Evolutionary conservation across 2,888 invertebrate species (phyloP), one percentile per base, ranked within the genome.

Genomic region (Chrysopilus asiliformis): DNA sequence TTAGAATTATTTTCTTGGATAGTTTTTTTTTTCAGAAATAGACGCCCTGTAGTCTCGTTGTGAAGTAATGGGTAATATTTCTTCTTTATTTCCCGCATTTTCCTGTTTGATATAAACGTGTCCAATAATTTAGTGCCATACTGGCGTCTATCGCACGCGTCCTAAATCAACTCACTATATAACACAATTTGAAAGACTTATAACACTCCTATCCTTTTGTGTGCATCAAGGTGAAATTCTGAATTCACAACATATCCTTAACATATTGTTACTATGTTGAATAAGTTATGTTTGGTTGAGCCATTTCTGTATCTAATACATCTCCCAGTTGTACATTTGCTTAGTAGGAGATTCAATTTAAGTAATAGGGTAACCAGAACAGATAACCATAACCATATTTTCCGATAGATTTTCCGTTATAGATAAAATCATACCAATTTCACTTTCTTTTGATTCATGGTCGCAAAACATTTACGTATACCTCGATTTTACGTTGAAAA

Each of bases 11-110:
- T n/a, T n/a, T n/a, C n/a, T n/a, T n/a, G n/a, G n/a, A 34, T 34
- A 17, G 7, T 17, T 8, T 17, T 31, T 31, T 27, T 7, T 20
- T n/a, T 19, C 13, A 22, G 15, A 17, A 10, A 4, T n/a, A 15
- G 37, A 25, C 60, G 60, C 60, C 60, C 49, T 49, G 39, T 46
- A 55, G 60, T 60, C 60, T 59, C 53, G 50, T 53, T 50, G 53
- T 54, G 53, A 49, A 55, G 50, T 58, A 58, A 58, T 56, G 55
- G 52, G 52, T 57, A 56, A 59, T 60, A 58, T 57, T 55, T 60
- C 57, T 58, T 53, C 51, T 58, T 59, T 58, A 58, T 55, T 58
- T 56, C 55, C 49, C 42, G 43, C 45, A 43, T 45, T 48, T 49
- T 51, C 49, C 48, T 26, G 22, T 32, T 24, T 31, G 24, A 37